Evolutionary conservation across 2,888 invertebrate species (phyloP), one percentile per base, ranked within the genome.

Genomic region (Temnothorax ravouxi): DNA sequence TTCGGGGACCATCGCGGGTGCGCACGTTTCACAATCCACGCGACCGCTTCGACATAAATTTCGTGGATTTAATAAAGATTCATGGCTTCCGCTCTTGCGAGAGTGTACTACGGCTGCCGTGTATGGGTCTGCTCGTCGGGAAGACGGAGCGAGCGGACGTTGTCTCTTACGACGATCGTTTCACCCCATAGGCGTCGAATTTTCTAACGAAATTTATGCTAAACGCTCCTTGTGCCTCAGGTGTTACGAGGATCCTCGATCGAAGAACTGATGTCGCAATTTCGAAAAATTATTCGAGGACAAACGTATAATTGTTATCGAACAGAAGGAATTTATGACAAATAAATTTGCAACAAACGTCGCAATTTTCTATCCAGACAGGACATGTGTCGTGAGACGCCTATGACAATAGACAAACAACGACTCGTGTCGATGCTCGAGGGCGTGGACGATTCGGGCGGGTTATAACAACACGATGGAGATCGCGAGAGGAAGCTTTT

Each of bases 1-100:
- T 89, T 84, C 82, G 74, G 56, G 59, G 71, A 67, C 54, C 79
- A 62, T 83, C 66, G 64, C 69, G 44, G 44, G 34, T 34, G 61
- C 83, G 34, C 84, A 84, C 88, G 85, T 85, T 80, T 81, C 72
- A 66, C 54, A 81, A 80, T 89, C 86, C 91, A 90, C 89, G 92
- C 88, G 92, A 92, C 91, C 86, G 86, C 84, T 85, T 83, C 85
- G 82, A 86, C 86, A 91, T 91, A 89, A 91, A 91, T 91, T 92
- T 91, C 84, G 85, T 87, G 87, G 89, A 92, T 91, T 92, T 92
- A 92, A 92, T 91, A 92, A 90, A 91, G 92, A 92, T 92, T 88
- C 89, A 92, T 90, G 89, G 89, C 89, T 91, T 91, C 92, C 90
- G 92, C 86, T 84, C 86, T 84, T 64, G 59, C 76, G 52, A 54